Percentiles rank a stretch among this genome's conserved stretches.
phyloP scores from a whole-genome alignment of 2,113 vertebrate species.

The Sphaerodactylus townsendi region DNA sequence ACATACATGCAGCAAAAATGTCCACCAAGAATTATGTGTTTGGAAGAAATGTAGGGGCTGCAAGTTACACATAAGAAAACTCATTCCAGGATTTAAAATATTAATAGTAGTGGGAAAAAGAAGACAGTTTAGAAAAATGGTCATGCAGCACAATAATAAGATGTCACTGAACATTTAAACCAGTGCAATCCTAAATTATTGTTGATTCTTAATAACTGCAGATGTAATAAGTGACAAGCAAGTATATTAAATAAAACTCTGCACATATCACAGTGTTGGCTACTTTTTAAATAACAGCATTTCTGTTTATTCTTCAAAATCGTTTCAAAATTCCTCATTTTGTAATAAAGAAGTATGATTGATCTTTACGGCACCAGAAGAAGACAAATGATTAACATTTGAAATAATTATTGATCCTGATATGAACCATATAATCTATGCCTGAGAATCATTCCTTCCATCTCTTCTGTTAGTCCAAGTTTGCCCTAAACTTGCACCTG shows the following conservation, averaged over 20 bases:
- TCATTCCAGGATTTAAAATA: not conserved
- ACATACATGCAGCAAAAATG: constrained; percentile 18
- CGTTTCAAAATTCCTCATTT: constrained; percentile 53
- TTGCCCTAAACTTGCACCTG: not conserved
- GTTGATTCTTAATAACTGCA: not conserved
- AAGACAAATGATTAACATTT: constrained; percentile 5
- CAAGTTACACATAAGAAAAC: constrained; percentile 15
- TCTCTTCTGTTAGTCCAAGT: fast-evolving
- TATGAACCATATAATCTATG: constrained; percentile 12
- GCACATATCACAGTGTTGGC: constrained; percentile 23
- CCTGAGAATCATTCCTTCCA: not conserved
- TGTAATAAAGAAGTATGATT: constrained; percentile 48
- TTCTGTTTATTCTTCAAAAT: constrained; percentile 19
- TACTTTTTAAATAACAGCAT: constrained; percentile 35
- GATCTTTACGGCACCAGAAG: constrained; percentile 20
- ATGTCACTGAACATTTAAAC: not conserved
- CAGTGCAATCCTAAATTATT: not conserved
- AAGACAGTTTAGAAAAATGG: constrained; percentile 18
- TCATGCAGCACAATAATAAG: not conserved
- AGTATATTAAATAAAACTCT: not conserved
- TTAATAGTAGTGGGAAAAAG: not conserved
- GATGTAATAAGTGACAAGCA: not conserved
- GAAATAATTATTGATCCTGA: not conserved
- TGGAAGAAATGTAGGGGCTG: constrained; percentile 3
- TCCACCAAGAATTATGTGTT: not conserved